phyloP scores from a whole-genome alignment of 1,140 invertebrate species.

The Heterodera schachtii region DNA sequence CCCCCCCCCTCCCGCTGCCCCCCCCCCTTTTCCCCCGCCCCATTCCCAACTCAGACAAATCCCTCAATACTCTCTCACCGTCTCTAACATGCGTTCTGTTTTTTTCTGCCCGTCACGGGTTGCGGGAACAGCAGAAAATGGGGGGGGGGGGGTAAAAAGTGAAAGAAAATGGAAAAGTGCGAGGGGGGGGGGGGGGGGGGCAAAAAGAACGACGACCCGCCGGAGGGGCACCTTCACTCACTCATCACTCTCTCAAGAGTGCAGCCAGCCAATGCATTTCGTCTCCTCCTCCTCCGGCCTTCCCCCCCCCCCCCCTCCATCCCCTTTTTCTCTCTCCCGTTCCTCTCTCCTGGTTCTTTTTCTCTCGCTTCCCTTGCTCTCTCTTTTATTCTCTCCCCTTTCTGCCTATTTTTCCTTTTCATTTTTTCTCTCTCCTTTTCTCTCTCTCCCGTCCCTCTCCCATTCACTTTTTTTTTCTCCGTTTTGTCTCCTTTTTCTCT shows the following conservation, averaged over 20 bases:
- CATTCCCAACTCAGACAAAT: background rate
- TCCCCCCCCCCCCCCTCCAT: constrained; percentile 7
- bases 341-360: background rate
- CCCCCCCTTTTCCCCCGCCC: too few relatives aligned
- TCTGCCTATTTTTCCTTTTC: background rate
- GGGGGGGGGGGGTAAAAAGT: background rate
- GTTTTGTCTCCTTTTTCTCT: background rate
- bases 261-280: background rate
- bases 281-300: background rate
- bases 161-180: background rate
- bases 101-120: background rate
- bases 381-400: constrained; percentile 4
- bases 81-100: background rate
- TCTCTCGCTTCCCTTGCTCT: background rate
- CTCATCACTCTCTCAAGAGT: background rate
- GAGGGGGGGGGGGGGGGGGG: background rate
- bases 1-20: too few relatives aligned
- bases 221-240: background rate
- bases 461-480: background rate
- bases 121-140: background rate
- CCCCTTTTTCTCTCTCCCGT: background rate
- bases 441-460: background rate
- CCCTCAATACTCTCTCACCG: background rate
- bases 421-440: background rate
- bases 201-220: background rate